A percentile compares a stretch with the other conserved stretches of the same genome.
Conservation (phyloP, 2,113 vertebrate species). For the Myotis yumanensis region DNA sequence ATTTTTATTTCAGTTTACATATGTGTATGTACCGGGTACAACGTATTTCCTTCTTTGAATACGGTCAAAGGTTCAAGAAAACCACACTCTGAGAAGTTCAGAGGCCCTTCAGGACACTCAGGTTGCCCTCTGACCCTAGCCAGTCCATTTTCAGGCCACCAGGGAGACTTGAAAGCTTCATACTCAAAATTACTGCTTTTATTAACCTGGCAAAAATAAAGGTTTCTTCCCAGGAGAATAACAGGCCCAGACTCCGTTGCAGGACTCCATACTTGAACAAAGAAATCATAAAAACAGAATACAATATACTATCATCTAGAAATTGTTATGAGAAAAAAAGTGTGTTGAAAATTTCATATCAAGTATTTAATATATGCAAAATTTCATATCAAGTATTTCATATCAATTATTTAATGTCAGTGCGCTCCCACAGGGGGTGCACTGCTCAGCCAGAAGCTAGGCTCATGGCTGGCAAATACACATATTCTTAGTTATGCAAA, state of each 20-base stretch:
- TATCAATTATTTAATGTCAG: neutral
- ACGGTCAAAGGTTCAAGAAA: neutral
- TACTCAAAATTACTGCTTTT: neutral
- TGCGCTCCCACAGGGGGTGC: too few relatives aligned
- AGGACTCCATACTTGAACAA: neutral
- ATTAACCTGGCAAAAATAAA: neutral
- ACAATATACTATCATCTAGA: neutral
- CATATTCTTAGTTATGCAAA: neutral
- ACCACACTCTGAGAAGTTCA: neutral
- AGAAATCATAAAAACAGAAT: neutral
- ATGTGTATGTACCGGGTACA: neutral
- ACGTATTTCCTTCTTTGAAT: neutral
- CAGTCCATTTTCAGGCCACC: neutral
- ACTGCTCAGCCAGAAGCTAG: too few relatives aligned
- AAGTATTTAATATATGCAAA: neutral
- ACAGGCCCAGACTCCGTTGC: neutral
- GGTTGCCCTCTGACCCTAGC: neutral
- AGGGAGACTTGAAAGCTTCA: neutral
- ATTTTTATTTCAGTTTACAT: neutral
- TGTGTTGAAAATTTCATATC: neutral
- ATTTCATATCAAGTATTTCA: neutral
- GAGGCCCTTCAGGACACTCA: neutral
- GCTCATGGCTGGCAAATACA: neutral
- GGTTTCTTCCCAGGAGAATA: neutral
- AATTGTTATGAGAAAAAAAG: neutral